phyloP scores from a whole-genome alignment of 2,113 vertebrate species.

The Rallus limicola region DNA sequence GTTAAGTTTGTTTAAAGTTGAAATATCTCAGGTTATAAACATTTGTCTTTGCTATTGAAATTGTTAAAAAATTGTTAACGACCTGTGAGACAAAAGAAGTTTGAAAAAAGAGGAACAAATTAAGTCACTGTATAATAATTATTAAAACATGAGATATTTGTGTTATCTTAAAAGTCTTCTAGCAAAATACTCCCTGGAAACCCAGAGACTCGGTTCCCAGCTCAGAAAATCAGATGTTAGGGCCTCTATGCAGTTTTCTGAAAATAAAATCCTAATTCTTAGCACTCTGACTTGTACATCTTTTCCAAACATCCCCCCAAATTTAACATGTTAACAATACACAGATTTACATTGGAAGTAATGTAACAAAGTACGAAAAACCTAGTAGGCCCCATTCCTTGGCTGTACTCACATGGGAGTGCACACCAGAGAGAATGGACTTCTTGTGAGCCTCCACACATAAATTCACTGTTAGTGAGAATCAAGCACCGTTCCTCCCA shows the following conservation, averaged over 20 bases:
- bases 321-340: neutral
- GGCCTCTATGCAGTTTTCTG: neutral
- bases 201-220: neutral
- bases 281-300: neutral
- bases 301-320: neutral
- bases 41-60: neutral
- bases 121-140: rapidly evolving
- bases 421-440: neutral
- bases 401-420: rapidly evolving
- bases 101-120: neutral
- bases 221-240: neutral
- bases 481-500: neutral
- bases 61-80: neutral
- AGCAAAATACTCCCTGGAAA: neutral
- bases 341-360: neutral
- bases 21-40: neutral
- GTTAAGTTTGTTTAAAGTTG: neutral
- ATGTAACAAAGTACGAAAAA: neutral
- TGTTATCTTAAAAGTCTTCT: neutral
- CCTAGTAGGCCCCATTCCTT: neutral
- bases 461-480: rapidly evolving
- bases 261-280: neutral
- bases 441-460: neutral
- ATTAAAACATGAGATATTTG: neutral
- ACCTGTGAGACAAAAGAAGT: neutral